A percentile compares a stretch with the other conserved stretches of the same genome.
Conservation (phyloP, 2,113 vertebrate species). For the Passerina amoena region DNA sequence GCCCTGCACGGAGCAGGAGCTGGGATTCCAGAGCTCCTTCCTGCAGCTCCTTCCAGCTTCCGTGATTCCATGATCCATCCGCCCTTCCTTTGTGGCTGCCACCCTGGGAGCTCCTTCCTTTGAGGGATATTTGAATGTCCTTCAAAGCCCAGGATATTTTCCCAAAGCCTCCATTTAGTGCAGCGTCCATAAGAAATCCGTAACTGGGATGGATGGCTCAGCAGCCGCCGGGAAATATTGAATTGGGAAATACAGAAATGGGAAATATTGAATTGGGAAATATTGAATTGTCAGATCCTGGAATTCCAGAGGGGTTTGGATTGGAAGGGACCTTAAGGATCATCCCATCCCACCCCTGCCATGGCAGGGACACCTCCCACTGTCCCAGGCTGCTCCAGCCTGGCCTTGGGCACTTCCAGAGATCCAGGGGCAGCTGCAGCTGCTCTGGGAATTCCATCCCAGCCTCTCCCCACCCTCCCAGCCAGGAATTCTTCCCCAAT, state of each 20-base stretch:
- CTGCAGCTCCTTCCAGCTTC: background rate
- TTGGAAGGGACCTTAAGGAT: background rate
- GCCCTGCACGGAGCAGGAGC: background rate
- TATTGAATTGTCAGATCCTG: background rate
- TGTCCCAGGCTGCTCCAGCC: accelerated
- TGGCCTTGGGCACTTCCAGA: background rate
- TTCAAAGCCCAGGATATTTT: background rate
- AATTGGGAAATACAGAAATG: too few species aligned
- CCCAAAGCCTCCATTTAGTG: background rate
- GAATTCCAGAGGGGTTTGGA: background rate
- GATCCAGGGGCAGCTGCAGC: background rate
- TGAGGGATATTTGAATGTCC: background rate
- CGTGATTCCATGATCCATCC: background rate
- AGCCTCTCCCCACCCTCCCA: background rate
- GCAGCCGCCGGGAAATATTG: background rate
- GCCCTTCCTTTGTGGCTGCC: background rate
- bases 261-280: background rate
- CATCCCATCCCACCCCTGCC: background rate
- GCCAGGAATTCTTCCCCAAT: background rate
- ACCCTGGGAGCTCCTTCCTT: background rate
- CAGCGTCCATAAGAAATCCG: background rate
- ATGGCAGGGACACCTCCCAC: background rate
- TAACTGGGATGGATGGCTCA: background rate
- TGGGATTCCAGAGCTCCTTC: background rate
- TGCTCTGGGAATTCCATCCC: background rate